Base-by-base conservation (phyloP, 1,140 invertebrate genomes). In the Ganaspis sp. region DNA sequence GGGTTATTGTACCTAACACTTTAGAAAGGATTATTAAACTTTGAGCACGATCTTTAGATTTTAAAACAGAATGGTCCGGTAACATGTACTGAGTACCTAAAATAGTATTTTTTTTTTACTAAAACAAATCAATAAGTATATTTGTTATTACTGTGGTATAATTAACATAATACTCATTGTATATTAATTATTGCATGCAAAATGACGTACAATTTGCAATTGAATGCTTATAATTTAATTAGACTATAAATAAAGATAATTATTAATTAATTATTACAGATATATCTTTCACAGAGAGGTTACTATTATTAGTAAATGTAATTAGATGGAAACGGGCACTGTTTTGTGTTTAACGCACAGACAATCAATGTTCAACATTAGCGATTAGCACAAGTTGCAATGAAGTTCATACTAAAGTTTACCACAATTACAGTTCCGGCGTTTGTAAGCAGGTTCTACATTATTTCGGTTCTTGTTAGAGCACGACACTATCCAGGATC, bases 341-440 rank as follows among this genome's bases (percentile, higher is more conserved):
- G 58, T 64, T 64, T 29, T 34, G 26, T 64, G 58, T 29, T 64
- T 64, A 64, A 64, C 15, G 26, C 58, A 64, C 23, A 64, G 58
- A 64, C 58, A 64, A 64, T 64, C 58, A 64, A 64, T 64, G 58
- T 64, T 29, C 58, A 64, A 64, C 21, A 64, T 64, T 29, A 64
- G 58, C 58, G 58, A 64, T 64, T 64, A 64, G 58, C 58, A 34
- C 58, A 64, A 64, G 58, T 64, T 64, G 58, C 26, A 64, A 64
- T 34, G 58, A 64, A 64, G 58, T 64, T 64, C 58, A 34, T 64
- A 64, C 23, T 64, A 15, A 64, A 64, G 58, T 64, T 64, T 64
- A 64, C 58, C 58, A 64, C 58, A 64, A 64, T 64, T 29, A n/a
- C 58, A 64, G 58, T 64, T 34, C 58, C 26, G 15, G 23, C 26